Conservation (phyloP, 2,113 vertebrate genomes). For the Erythrocebus patas region DNA sequence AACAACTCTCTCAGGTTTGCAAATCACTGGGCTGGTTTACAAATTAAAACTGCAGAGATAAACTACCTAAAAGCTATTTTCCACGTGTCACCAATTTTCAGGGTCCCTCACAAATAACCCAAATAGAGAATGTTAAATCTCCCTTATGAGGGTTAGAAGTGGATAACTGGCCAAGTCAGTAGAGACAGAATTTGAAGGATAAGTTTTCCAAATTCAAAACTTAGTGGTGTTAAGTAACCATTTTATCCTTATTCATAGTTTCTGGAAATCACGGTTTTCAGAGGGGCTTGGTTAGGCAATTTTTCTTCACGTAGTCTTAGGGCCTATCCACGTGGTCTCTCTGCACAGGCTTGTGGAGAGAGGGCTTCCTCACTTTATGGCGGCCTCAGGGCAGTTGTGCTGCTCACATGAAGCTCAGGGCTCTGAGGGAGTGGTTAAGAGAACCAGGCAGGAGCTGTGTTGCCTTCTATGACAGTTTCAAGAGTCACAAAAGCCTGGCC, state of each 20-base stretch:
- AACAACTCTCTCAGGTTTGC: background rate
- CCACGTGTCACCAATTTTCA: background rate
- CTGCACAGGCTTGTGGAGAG: background rate
- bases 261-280: background rate
- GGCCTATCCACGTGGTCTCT: background rate
- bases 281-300: background rate
- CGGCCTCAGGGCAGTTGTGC: background rate
- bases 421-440: background rate
- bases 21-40: slow-evolving; percentile 13
- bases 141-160: background rate
- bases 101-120: background rate
- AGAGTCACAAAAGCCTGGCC: background rate
- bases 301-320: background rate
- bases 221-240: background rate
- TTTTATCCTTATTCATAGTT: background rate
- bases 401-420: background rate
- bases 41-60: slow-evolving; percentile 37
- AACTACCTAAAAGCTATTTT: background rate
- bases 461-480: background rate
- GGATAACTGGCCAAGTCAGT: background rate
- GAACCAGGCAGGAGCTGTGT: background rate
- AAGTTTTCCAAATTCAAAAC: background rate
- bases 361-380: background rate
- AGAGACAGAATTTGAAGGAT: background rate
- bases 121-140: background rate